Conservation (phyloP, 1,140 invertebrate species). For the Ostrea edulis region DNA sequence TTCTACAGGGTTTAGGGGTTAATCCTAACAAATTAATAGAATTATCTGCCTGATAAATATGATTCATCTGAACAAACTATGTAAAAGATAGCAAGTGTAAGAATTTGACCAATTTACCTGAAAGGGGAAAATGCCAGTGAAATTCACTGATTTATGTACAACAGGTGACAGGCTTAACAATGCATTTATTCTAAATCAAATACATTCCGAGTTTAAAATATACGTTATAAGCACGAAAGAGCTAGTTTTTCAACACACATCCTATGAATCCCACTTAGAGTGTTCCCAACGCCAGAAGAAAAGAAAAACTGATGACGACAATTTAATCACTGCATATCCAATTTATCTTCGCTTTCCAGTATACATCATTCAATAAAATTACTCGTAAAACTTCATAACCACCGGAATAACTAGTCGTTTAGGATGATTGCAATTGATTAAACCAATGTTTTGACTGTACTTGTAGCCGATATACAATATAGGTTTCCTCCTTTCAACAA, state of each 20-base stretch:
- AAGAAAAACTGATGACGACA: constrained; percentile 1
- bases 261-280: neutral
- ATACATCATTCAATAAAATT: constrained; percentile 18
- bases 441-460: neutral
- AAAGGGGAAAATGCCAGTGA: neutral
- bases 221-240: neutral
- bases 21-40: neutral
- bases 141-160: neutral
- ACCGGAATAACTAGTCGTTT: neutral
- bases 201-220: neutral
- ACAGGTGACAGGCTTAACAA: neutral
- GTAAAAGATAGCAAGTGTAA: neutral
- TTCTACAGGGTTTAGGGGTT: neutral
- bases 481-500: neutral
- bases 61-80: neutral
- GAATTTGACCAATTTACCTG: neutral
- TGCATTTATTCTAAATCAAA: neutral
- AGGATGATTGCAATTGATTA: neutral
- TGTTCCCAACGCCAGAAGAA: neutral
- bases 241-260: neutral
- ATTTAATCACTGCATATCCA: neutral
- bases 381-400: constrained; percentile 6
- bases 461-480: neutral
- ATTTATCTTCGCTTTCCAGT: neutral
- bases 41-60: neutral